phyloP scores from a whole-genome alignment of 2,797 vertebrate species.

The Esox masquinongy region DNA sequence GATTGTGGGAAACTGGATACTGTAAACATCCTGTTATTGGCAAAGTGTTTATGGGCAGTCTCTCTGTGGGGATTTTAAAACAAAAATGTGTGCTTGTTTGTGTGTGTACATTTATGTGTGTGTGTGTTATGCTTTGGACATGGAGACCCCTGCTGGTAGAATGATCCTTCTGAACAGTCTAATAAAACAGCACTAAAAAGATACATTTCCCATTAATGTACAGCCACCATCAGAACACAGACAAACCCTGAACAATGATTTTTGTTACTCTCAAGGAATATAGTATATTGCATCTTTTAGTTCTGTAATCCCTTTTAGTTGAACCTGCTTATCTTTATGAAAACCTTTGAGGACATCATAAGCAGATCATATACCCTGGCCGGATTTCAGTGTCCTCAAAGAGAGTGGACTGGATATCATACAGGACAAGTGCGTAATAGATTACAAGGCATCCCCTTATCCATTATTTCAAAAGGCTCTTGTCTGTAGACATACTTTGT shows the following conservation, averaged over 20 bases:
- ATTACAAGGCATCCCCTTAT: not conserved
- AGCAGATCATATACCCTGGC: not conserved
- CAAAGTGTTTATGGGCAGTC: conserved; percentile 62
- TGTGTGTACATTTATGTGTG: not conserved
- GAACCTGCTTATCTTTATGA: not conserved
- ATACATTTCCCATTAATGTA: not conserved
- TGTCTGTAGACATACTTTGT: conserved; percentile 21
- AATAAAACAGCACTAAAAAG: not conserved
- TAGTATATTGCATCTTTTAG: not conserved
- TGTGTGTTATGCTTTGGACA: conserved; percentile 23
- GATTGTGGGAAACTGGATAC: conserved; percentile 57
- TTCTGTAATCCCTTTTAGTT: not conserved
- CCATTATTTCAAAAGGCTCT: not conserved
- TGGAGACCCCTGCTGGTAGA: conserved; percentile 66
- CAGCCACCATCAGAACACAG: not conserved
- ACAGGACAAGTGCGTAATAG: not conserved
- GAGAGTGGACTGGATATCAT: not conserved
- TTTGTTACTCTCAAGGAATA: not conserved
- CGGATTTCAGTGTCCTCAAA: not conserved
- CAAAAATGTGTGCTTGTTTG: conserved; percentile 46
- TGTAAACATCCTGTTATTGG: conserved; percentile 61
- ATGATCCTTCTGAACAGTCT: not conserved
- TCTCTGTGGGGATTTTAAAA: conserved; percentile 56
- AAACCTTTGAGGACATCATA: not conserved
- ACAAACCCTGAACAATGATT: not conserved